Evolutionary conservation across 2,888 invertebrate genomes (phyloP).

Genomic region (Bugula neritina): DNA sequence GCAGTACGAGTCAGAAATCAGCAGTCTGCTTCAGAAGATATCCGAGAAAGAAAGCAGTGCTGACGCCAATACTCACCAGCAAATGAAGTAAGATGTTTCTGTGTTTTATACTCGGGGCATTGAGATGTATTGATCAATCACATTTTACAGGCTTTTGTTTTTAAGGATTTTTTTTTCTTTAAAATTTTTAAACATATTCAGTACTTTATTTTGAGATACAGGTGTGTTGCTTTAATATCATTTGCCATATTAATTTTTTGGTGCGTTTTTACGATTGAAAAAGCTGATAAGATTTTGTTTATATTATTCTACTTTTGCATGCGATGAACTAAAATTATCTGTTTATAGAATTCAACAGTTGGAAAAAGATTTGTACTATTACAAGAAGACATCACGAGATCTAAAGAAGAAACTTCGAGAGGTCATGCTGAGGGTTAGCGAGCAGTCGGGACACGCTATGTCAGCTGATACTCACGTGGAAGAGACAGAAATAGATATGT

Average conservation of each 20-base stretch:
- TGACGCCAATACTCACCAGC: constrained; percentile 2
- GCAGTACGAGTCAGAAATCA: constrained; percentile 50
- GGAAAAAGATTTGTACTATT: constrained; percentile 51
- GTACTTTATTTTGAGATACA: too few relatives aligned
- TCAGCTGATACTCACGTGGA: constrained; percentile 7
- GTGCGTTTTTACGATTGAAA: too few relatives aligned
- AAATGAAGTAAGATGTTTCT: background rate
- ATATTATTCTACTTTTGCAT: too few relatives aligned
- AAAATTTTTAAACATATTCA: too few relatives aligned
- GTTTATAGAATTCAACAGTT: constrained; percentile 39
- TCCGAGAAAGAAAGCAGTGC: constrained; percentile 33
- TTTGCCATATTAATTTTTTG: too few relatives aligned
- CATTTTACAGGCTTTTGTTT: too few relatives aligned
- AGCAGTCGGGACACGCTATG: constrained; percentile 35
- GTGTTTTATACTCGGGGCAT: background rate
- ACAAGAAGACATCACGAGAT: constrained; percentile 51
- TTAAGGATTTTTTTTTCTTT: too few relatives aligned
- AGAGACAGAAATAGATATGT: background rate
- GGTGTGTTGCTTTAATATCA: too few relatives aligned
- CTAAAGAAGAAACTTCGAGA: constrained; percentile 41
- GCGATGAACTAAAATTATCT: too few relatives aligned
- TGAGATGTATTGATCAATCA: too few relatives aligned
- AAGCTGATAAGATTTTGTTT: too few relatives aligned
- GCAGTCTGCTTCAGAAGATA: constrained; percentile 47
- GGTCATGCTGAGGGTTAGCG: constrained; percentile 38